Evolutionary conservation across 2,888 invertebrate species (phyloP).

Genomic region (Cactoblastis cactorum): DNA sequence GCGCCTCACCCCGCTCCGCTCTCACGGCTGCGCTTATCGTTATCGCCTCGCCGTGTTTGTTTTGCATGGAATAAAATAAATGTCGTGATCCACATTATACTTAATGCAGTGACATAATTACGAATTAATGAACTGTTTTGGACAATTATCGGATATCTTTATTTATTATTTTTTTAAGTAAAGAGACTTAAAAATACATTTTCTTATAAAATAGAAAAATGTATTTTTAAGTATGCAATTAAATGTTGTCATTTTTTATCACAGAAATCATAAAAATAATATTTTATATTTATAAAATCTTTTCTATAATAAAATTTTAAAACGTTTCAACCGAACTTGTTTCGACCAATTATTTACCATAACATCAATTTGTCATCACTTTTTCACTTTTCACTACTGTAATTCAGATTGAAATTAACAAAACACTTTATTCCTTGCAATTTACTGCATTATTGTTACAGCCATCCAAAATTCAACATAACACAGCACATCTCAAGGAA

Average conservation of each 20-base stretch:
- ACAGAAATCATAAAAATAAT: too few species aligned
- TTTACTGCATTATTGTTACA: conserved; percentile 17
- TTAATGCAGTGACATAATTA: conserved; percentile 49
- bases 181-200: too few species aligned
- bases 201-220: too few species aligned
- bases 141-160: not conserved
- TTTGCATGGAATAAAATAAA: conserved; percentile 69
- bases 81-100: conserved; percentile 50
- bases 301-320: too few species aligned
- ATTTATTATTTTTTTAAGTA: too few species aligned
- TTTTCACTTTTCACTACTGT: not conserved
- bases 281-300: too few species aligned
- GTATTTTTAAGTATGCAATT: too few species aligned
- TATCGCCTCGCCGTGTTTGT: conserved; percentile 52
- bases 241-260: too few species aligned
- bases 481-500: conserved; percentile 43
- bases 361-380: not conserved
- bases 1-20: conserved; percentile 30
- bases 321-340: too few species aligned
- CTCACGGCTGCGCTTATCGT: conserved; percentile 51
- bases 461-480: conserved; percentile 25
- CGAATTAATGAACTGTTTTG: conserved; percentile 48
- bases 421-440: not conserved
- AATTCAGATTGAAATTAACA: not conserved
- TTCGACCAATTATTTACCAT: too few species aligned